These are phyloP conservation scores for Brachionus angularis DNA, from an alignment of 1,140 invertebrate species.

Conservation along the genomic window DNA sequence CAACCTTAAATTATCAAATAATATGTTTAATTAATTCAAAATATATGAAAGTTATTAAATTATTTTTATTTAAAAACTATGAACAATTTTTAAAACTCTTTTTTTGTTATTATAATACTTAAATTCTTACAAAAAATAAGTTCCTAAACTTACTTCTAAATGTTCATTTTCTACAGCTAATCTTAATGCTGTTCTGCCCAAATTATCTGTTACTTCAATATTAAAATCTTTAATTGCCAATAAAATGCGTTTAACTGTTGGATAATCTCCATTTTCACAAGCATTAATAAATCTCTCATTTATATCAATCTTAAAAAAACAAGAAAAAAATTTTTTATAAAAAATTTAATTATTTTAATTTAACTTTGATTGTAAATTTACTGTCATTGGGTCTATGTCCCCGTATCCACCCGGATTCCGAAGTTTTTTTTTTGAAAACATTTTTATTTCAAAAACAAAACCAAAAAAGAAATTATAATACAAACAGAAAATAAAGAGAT, in stretches of 20 bases:
- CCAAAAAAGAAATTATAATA: too few species aligned
- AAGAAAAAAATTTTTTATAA: not conserved
- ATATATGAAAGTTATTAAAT: not conserved
- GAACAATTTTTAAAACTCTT: not conserved
- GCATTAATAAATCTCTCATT: conserved; percentile 40
- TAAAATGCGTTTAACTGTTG: conserved; percentile 49
- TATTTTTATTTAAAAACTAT: not conserved
- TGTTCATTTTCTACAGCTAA: conserved; percentile 55
- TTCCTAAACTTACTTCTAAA: conserved; percentile 52
- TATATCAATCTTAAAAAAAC: conserved; percentile 23
- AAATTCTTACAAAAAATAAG: conserved; percentile 53
- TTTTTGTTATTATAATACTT: conserved; percentile 33
- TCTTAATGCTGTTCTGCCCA: conserved; percentile 51
- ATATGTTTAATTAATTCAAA: too few species aligned
- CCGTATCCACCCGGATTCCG: not conserved
- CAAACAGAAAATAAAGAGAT: too few species aligned
- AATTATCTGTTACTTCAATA: conserved; percentile 51
- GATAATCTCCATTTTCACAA: conserved; percentile 44
- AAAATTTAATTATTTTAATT: too few species aligned
- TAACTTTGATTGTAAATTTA: not conserved
- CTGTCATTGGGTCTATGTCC: not conserved
- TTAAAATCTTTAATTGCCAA: conserved; percentile 50
- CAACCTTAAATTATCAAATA: conserved; percentile 50
- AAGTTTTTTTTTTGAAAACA: conserved; percentile 44
- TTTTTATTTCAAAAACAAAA: conserved; percentile 1